Evolutionary conservation across 2,888 invertebrate genomes (phyloP).

Genomic region (Embidobia sp.): DNA sequence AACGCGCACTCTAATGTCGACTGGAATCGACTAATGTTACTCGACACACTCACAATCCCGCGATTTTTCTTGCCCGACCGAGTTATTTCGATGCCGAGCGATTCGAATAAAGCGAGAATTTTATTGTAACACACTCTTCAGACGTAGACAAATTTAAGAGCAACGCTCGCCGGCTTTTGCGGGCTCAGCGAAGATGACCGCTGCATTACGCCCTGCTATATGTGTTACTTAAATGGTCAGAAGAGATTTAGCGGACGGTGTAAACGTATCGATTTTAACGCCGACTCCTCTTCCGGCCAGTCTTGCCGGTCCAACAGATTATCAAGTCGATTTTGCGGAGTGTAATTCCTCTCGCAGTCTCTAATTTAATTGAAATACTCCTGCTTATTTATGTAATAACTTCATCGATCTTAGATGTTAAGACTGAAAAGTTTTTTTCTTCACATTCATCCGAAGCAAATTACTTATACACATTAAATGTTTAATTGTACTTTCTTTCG

Average conservation of each 20-base stretch:
- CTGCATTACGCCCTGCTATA: conserved; percentile 16
- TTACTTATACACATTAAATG: too few relatives aligned
- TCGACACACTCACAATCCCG: conserved; percentile 49
- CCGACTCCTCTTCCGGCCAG: too few relatives aligned
- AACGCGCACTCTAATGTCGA: conserved; percentile 44
- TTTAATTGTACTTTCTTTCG: too few relatives aligned
- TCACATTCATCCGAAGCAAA: too few relatives aligned
- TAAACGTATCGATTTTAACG: conserved; percentile 40
- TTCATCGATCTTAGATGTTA: too few relatives aligned
- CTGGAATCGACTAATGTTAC: conserved; percentile 53
- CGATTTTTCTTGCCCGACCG: conserved; percentile 23
- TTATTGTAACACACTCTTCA: conserved; percentile 34
- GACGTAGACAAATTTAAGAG: conserved; percentile 41
- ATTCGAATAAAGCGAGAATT: conserved; percentile 31
- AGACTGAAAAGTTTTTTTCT: too few relatives aligned
- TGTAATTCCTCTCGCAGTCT: too few relatives aligned
- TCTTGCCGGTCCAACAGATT: too few relatives aligned
- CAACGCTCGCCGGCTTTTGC: conserved; percentile 31
- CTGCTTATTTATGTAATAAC: too few relatives aligned
- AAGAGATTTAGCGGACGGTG: conserved; percentile 20
- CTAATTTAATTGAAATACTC: too few relatives aligned
- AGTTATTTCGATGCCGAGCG: conserved; percentile 19
- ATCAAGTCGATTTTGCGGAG: too few relatives aligned
- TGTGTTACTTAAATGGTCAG: conserved; percentile 37
- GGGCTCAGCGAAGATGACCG: conserved; percentile 14